Conservation (phyloP, 2,113 vertebrate genomes). For the Trematomus loennbergii region DNA sequence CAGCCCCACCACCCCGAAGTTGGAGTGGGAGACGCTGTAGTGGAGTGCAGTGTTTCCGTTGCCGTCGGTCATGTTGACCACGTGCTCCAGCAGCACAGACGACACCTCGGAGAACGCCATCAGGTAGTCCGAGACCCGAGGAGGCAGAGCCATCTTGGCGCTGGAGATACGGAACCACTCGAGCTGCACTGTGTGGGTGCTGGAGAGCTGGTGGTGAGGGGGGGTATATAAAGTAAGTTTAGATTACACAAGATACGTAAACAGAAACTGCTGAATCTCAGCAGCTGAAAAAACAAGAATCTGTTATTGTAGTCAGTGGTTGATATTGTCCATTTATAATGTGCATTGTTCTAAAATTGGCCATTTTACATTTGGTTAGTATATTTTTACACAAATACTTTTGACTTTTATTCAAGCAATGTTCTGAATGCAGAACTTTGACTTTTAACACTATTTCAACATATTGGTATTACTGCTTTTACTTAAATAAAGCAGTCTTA, state of each 20-base stretch:
- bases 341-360: background rate
- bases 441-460: background rate
- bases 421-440: background rate
- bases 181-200: conserved; percentile 88
- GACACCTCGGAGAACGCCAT: conserved; percentile 88
- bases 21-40: conserved; percentile 98
- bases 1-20: conserved; percentile 90
- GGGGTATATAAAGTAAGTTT: background rate
- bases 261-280: background rate
- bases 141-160: conserved; percentile 85
- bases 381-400: background rate
- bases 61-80: conserved; percentile 93
- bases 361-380: background rate
- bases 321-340: background rate
- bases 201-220: conserved; percentile 82
- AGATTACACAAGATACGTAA: background rate
- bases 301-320: background rate
- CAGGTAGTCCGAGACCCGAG: conserved; percentile 87
- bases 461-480: background rate
- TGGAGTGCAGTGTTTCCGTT: conserved; percentile 97
- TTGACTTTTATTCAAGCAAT: background rate
- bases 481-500: background rate
- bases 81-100: conserved; percentile 82
- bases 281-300: too few relatives aligned
- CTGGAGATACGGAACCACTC: conserved; percentile 97